These are phyloP conservation scores for Ricordea florida DNA, from an alignment of 92 coral and sea anemone genomes.

Conservation along the genomic window DNA sequence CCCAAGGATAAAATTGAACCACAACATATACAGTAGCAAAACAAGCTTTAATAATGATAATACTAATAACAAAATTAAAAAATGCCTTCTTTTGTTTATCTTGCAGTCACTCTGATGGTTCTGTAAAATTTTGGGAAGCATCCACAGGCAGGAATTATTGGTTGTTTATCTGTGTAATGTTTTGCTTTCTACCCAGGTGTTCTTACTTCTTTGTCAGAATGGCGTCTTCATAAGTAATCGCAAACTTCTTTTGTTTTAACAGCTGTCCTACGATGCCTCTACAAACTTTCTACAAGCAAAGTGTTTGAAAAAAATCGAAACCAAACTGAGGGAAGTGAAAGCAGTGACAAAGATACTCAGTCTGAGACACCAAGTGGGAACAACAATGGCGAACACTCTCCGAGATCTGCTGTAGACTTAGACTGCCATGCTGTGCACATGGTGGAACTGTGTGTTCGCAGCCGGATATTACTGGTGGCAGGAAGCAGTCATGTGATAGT, in stretches of 20 bases:
- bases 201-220: no score
- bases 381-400: constrained; percentile 37
- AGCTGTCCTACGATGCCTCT: constrained; percentile 74
- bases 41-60: no score
- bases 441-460: constrained; percentile 81
- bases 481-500: constrained; percentile 77
- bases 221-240: no score
- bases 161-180: not conserved
- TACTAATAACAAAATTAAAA: no score
- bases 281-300: constrained; percentile 87
- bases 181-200: not conserved
- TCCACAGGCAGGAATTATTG: constrained; percentile 67
- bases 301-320: constrained; percentile 78
- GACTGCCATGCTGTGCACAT: constrained; percentile 74
- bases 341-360: constrained; percentile 47
- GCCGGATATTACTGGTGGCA: constrained; percentile 80
- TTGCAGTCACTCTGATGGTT: constrained; percentile 93
- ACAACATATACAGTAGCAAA: no score
- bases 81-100: no score
- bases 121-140: constrained; percentile 94
- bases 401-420: constrained; percentile 59
- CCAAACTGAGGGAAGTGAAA: constrained; percentile 70
- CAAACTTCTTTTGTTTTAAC: not conserved
- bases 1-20: no score
- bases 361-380: constrained; percentile 33